Evolutionary conservation across 2,797 vertebrate genomes (phyloP), one percentile per base, ranked within the genome.

Genomic region (Phrynocephalus vlangalii): DNA sequence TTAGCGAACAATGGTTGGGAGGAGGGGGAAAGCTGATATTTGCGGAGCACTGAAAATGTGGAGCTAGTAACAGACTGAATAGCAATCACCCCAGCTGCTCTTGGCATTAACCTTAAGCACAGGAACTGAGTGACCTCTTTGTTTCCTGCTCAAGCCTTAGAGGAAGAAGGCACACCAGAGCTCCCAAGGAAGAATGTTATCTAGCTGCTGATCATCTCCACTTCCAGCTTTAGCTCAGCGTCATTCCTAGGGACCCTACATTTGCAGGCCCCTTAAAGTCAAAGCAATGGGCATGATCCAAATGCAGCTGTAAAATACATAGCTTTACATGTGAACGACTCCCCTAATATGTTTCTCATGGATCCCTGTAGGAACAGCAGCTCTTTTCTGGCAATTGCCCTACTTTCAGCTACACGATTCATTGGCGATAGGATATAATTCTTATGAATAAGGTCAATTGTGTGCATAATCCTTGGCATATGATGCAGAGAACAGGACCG

Each of bases 361-460:
- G 24, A 38, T 24, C 24, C 28, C 2, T 28, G 22, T 24, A 67
- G 15, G 4, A 52, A 77, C 52, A 30, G 66, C 13, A 76, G 6
- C 9, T 63, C 67, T 84, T 15, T 66, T 77, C 48, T 22, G 48
- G 24, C 1, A 63, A 75, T 3, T 28, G 24, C 16, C 52, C 52
- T 79, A 16, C 68, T 60, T 86, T 66, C 9, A 82, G 44, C 13
- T 67, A 66, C 48, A 84, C 83, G 83, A 20, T 85, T 88, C 88
- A 83, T 71, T 90, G 90, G 84, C 90, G 88, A 91, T 94, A 73
- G 83, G 66, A 90, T 86, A 78, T 28, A 88, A 90, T 90, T 94
- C 92, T 82, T 89, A 89, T 73, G 86, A 94, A 93, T 86, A 90
- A 79, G 83, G 52, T 75, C 91, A 92, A 89, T 87, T 93, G 81